A percentile compares a stretch with the other conserved stretches of the same genome.
These are phyloP conservation scores for Antheraea mylitta DNA, from an alignment of 1,140 invertebrate species.

Conservation along the genomic window DNA sequence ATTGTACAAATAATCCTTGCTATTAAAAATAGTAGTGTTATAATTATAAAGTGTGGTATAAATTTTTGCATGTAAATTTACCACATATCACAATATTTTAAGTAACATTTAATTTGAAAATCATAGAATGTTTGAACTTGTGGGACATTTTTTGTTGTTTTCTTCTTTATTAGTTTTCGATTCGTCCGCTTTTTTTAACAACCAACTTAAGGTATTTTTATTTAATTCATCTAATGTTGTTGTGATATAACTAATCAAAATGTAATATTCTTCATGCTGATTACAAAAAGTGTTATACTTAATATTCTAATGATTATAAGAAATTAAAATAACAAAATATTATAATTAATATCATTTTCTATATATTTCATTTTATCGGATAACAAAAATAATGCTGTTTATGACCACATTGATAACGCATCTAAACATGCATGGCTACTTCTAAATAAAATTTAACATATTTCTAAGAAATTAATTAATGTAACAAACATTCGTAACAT, in stretches of 20 bases:
- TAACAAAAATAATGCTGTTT: constrained; percentile 23
- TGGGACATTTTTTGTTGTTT: background rate
- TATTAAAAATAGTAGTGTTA: too few relatives aligned
- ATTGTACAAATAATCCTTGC: too few relatives aligned
- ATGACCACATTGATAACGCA: constrained; percentile 32
- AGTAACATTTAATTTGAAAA: too few relatives aligned
- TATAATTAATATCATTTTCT: too few relatives aligned
- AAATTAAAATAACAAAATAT: too few relatives aligned
- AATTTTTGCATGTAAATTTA: too few relatives aligned
- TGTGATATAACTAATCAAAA: background rate
- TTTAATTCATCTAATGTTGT: background rate
- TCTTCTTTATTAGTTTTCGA: background rate
- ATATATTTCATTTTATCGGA: constrained; percentile 5
- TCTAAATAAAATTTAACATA: constrained; percentile 41
- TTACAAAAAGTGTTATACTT: too few relatives aligned
- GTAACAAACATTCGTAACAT: constrained; percentile 43
- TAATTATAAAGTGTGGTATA: too few relatives aligned
- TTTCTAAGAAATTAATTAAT: constrained; percentile 38
- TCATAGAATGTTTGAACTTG: background rate
- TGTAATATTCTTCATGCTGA: too few relatives aligned
- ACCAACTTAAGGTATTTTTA: background rate
- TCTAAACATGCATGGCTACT: constrained; percentile 41
- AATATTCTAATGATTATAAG: too few relatives aligned
- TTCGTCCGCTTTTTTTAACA: background rate
- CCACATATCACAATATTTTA: too few relatives aligned